Evolutionary conservation across 2,113 vertebrate species (phyloP).

Genomic region (Dicentrarchus labrax): DNA sequence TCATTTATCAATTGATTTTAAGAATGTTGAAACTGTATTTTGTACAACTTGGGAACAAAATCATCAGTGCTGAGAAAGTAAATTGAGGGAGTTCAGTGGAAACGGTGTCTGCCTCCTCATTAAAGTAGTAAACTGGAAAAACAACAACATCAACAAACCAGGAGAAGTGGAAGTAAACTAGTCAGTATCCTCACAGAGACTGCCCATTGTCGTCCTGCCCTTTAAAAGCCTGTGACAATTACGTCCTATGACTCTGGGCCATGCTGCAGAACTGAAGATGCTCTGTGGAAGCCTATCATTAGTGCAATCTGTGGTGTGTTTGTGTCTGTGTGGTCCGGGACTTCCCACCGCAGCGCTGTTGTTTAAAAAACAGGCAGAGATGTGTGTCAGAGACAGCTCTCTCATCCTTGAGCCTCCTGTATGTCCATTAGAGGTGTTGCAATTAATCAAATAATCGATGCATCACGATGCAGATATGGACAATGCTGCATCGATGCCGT

Average conservation of each 20-base stretch:
- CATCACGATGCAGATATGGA: too few relatives aligned
- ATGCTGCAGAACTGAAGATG: constrained; percentile 50
- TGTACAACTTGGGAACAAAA: neutral
- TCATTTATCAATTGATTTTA: neutral
- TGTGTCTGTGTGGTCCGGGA: constrained; percentile 63
- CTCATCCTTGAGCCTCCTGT: neutral
- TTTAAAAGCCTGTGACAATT: constrained; percentile 48
- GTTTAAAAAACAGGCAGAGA: neutral
- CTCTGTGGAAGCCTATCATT: constrained; percentile 58
- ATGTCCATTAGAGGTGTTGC: neutral
- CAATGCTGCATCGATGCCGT: too few relatives aligned
- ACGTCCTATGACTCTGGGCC: constrained; percentile 50
- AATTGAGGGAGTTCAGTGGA: neutral
- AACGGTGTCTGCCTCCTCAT: constrained; percentile 20
- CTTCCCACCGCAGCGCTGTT: constrained; percentile 26
- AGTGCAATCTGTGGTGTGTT: constrained; percentile 45
- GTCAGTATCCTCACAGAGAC: constrained; percentile 43
- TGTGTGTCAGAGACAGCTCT: constrained; percentile 23
- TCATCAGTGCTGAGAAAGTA: too few relatives aligned
- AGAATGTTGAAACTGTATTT: neutral
- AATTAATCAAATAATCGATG: too few relatives aligned
- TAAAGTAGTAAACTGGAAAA: constrained; percentile 27
- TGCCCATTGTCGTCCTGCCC: constrained; percentile 33
- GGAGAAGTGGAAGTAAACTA: constrained; percentile 51
- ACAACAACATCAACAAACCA: constrained; percentile 43